Conservation (phyloP, 2,888 invertebrate species). For the Endotricha flammealis region DNA sequence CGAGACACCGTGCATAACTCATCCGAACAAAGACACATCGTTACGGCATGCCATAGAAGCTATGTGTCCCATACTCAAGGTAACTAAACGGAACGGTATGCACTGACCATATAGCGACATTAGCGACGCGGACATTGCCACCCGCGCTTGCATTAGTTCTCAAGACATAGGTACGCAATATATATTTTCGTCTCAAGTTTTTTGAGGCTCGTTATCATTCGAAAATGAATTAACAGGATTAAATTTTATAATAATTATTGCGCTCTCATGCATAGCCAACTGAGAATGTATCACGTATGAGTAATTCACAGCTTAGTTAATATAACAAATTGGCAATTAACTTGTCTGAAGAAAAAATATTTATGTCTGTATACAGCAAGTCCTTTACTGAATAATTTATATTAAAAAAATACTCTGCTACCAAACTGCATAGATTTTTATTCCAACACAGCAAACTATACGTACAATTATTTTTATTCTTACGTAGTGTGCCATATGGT, state of each 20-base stretch:
- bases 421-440: too few species aligned
- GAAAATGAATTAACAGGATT: conserved; percentile 9
- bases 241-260: conserved; percentile 13
- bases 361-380: too few species aligned
- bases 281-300: conserved; percentile 19
- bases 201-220: conserved; percentile 7
- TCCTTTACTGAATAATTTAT: too few species aligned
- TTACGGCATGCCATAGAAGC: conserved; percentile 27
- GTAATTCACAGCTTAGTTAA: conserved; percentile 31
- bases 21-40: conserved; percentile 50
- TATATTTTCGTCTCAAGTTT: conserved; percentile 1
- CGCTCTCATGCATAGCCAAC: conserved; percentile 10
- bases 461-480: conserved; percentile 16
- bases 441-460: too few species aligned
- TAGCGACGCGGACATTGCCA: conserved; percentile 20
- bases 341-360: too few species aligned
- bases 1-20: conserved; percentile 48
- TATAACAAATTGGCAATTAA: conserved; percentile 36
- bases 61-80: conserved; percentile 35
- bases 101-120: conserved; percentile 20
- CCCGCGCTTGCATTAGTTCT: conserved; percentile 22
- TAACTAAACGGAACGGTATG: conserved; percentile 27
- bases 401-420: too few species aligned
- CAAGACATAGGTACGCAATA: conserved; percentile 18
- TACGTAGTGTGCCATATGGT: conserved; percentile 15